Percentiles rank a stretch among this genome's conserved stretches.
These are phyloP conservation scores for Isoperla grammatica DNA, from an alignment of 2,888 invertebrate genomes.

Conservation along the genomic window DNA sequence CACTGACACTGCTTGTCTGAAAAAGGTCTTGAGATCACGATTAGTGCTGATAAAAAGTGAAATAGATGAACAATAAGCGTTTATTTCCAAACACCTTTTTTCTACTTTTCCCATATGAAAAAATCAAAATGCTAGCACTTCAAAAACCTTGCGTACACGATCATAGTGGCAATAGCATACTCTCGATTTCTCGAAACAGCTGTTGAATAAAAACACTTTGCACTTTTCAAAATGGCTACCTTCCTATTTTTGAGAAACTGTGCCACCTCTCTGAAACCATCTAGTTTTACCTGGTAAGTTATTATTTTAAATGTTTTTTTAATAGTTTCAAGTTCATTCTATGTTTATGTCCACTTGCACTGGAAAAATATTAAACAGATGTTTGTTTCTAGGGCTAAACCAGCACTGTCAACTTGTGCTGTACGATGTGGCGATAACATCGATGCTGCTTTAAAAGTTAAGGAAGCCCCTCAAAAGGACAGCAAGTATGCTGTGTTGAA, in stretches of 20 bases:
- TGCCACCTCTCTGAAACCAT: constrained; percentile 6
- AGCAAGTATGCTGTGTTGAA: constrained; percentile 48
- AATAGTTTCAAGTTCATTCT: neutral
- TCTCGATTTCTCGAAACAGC: too few species aligned
- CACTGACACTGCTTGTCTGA: too few species aligned
- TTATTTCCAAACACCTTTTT: too few species aligned
- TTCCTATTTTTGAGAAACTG: neutral
- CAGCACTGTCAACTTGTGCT: constrained; percentile 30
- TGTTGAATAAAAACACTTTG: too few species aligned
- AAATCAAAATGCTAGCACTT: too few species aligned
- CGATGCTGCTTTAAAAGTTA: constrained; percentile 35
- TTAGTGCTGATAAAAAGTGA: too few species aligned
- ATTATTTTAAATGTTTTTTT: neutral
- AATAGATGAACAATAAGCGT: too few species aligned
- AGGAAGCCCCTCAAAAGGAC: constrained; percentile 48
- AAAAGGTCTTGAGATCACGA: too few species aligned
- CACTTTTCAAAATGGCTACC: constrained; percentile 5
- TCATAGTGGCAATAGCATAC: too few species aligned
- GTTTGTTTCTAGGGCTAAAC: constrained; percentile 24
- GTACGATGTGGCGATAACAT: constrained; percentile 30
- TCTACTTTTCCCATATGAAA: too few species aligned
- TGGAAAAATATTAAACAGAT: too few species aligned
- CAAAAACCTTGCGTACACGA: too few species aligned
- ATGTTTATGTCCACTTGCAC: neutral
- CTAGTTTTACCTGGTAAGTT: constrained; percentile 10